These are phyloP conservation scores for Calameuta pallipes DNA, from an alignment of 2,888 invertebrate genomes.

Conservation along the genomic window DNA sequence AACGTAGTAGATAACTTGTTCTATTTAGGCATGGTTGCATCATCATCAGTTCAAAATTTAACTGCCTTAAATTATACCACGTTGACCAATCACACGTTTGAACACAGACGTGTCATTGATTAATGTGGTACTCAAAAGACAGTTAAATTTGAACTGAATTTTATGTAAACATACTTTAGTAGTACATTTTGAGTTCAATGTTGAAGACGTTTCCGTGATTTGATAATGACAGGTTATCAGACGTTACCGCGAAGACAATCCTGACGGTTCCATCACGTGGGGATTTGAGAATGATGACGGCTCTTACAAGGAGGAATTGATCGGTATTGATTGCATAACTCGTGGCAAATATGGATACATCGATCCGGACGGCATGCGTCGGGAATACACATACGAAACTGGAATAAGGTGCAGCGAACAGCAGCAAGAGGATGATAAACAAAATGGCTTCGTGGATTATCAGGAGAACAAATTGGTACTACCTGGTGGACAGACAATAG, in stretches of 20 bases:
- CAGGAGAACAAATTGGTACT: slow-evolving; percentile 79
- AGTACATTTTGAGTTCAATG: not conserved
- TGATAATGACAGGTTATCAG: slow-evolving; percentile 45
- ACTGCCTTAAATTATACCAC: not conserved
- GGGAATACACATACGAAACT: slow-evolving; percentile 86
- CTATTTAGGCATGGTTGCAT: not conserved
- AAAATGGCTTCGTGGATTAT: slow-evolving; percentile 76
- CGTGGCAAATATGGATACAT: slow-evolving; percentile 86
- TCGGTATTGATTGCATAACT: slow-evolving; percentile 81
- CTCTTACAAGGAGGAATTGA: slow-evolving; percentile 85
- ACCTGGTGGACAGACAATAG: slow-evolving; percentile 79
- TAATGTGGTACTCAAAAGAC: too few relatives aligned
- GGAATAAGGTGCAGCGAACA: slow-evolving; percentile 73
- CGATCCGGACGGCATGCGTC: slow-evolving; percentile 84
- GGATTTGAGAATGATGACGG: slow-evolving; percentile 91
- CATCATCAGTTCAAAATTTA: not conserved
- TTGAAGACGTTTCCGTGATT: not conserved
- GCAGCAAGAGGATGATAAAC: slow-evolving; percentile 63
- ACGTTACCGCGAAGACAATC: slow-evolving; percentile 80
- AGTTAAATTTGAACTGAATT: too few relatives aligned
- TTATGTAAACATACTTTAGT: too few relatives aligned
- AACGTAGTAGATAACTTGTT: not conserved
- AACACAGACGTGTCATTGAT: too few relatives aligned
- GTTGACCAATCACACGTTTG: not conserved
- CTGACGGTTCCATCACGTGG: slow-evolving; percentile 83